Evolutionary conservation across 2,888 invertebrate species (phyloP).

Genomic region (Noctua janthe): DNA sequence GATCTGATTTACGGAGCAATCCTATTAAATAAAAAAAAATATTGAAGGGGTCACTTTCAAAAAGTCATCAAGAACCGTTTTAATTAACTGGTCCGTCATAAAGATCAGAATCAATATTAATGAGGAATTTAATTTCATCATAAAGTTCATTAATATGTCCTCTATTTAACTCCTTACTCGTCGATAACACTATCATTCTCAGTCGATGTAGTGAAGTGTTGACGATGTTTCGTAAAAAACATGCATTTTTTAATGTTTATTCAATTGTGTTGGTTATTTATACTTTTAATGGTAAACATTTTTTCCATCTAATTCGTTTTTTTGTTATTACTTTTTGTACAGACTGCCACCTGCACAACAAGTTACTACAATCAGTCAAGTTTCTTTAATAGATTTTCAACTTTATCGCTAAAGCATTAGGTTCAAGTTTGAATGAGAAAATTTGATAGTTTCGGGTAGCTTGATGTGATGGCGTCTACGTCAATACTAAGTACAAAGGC

Average conservation of each 20-base stretch:
- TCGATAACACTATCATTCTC: background rate
- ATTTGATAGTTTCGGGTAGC: too few relatives aligned
- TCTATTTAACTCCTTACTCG: constrained; percentile 13
- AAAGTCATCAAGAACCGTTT: background rate
- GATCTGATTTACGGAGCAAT: too few relatives aligned
- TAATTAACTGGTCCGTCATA: constrained; percentile 16
- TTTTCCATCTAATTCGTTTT: background rate
- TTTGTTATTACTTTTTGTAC: background rate
- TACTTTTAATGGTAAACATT: background rate
- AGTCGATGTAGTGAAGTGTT: background rate
- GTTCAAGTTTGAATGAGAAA: too few relatives aligned
- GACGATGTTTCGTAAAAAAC: constrained; percentile 27
- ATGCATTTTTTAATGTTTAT: background rate
- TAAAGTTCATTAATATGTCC: constrained; percentile 21
- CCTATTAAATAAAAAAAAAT: background rate
- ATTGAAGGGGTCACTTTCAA: background rate
- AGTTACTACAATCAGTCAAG: too few relatives aligned
- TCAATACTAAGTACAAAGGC: background rate
- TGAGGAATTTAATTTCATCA: constrained; percentile 1
- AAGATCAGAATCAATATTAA: constrained; percentile 23
- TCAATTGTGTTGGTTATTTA: background rate
- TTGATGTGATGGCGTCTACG: too few relatives aligned
- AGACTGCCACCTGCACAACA: too few relatives aligned
- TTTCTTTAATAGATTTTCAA: too few relatives aligned
- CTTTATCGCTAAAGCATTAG: too few relatives aligned